phyloP scores from a whole-genome alignment of 2,888 invertebrate species.

The Tineola bisselliella region DNA sequence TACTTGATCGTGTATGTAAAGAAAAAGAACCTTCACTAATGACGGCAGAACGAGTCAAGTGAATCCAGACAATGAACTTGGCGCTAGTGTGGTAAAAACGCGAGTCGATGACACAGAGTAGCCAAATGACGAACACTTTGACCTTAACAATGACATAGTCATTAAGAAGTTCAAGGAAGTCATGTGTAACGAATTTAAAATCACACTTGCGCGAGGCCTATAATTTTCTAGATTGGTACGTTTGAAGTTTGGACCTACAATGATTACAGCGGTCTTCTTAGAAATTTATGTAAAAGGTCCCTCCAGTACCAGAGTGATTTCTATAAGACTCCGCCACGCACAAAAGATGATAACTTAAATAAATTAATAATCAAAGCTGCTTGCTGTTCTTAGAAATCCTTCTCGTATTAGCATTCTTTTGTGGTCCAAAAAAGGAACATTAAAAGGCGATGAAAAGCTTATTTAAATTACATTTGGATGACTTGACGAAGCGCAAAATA shows the following conservation, averaged over 20 bases:
- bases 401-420: slow-evolving; percentile 27
- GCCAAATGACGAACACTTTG: not conserved
- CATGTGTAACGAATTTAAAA: not conserved
- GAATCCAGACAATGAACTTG: slow-evolving; percentile 12
- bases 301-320: not conserved
- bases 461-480: slow-evolving; percentile 42
- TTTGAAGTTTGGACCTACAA: not conserved
- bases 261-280: not conserved
- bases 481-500: slow-evolving; percentile 39
- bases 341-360: not conserved
- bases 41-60: not conserved
- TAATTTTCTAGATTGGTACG: not conserved
- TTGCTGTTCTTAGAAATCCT: slow-evolving; percentile 29
- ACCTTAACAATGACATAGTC: slow-evolving; percentile 1
- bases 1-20: not conserved
- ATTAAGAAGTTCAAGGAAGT: not conserved
- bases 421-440: slow-evolving; percentile 32
- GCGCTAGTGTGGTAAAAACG: not conserved
- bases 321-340: not conserved
- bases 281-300: not conserved
- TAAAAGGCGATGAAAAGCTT: slow-evolving; percentile 26
- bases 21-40: not conserved
- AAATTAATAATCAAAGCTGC: slow-evolving; percentile 14
- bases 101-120: slow-evolving; percentile 4
- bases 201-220: not conserved